Evolutionary conservation across 2,113 vertebrate species (phyloP), one percentile per base, ranked within the genome.

Genomic region (Thamnophis sirtalis): DNA sequence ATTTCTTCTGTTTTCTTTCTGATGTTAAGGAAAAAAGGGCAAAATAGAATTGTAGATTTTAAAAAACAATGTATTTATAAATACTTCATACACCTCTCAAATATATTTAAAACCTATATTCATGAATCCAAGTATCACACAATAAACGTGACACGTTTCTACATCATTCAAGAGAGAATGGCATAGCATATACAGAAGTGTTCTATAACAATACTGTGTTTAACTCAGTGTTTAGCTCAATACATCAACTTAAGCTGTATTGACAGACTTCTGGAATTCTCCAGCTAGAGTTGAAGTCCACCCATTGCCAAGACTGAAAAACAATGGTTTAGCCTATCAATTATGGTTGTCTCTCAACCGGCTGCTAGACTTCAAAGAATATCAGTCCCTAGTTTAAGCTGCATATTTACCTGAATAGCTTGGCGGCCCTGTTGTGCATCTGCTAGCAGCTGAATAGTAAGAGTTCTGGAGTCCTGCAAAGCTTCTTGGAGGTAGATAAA

Each of bases 381-480:
- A 88, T 1, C 50, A 80, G 17, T 9, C 24, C 85, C 6, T 7
- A 5, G 3, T 24, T 9, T 26, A 10, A n/a, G 9, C 26, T 51
- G 55, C 24, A 49, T 38, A 94, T 97, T 96, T 96, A 99, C 99
- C 98, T 99, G 99, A 94, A 99, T 98, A 1, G 99, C 99, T 95
- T 99, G 99, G 92, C 99, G 97, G 91, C 99, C 99, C 96, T 99
- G 99, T 96, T 99, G 99, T 56, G 98, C 99, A 9, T 99, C 99
- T 0, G 99, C 98, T 94, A 99, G 96, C 92, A 99, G 98, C 97
- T 99, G 99, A 96, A 99, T 99, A 93, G 99, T 99, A 92, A 99
- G 97, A 11, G 99, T 97, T 94, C 99, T 97, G 28, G 98, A 99
- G 95, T 99, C 99, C 96, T 99, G 99, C 22, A 99, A 98, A 15